phyloP scores from a whole-genome alignment of 2,797 vertebrate genomes.

The Hapalemur alaotrensis region DNA sequence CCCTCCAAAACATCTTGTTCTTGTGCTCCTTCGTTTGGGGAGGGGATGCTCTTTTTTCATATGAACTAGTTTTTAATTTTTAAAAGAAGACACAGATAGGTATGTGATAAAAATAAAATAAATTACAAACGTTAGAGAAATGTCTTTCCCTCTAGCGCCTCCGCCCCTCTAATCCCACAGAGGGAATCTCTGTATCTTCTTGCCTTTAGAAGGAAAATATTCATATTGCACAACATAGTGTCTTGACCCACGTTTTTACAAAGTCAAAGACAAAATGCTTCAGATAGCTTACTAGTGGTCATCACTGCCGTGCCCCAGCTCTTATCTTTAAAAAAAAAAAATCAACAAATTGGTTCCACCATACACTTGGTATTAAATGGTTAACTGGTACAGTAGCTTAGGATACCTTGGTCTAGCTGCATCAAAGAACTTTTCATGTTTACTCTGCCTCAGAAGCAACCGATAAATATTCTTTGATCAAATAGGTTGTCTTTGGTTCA shows the following conservation, averaged over 20 bases:
- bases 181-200: not conserved
- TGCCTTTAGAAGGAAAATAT: slow-evolving; percentile 40
- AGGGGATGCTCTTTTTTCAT: not conserved
- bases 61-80: not conserved
- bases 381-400: not conserved
- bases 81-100: not conserved
- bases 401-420: not conserved
- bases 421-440: not conserved
- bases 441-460: not conserved
- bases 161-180: not conserved
- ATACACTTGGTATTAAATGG: not conserved
- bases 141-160: not conserved
- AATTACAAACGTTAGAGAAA: not conserved
- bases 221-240: not conserved
- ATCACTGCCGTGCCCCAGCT: not conserved
- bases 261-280: not conserved
- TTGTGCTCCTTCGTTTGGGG: not conserved
- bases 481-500: not conserved
- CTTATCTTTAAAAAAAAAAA: not conserved
- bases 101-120: not conserved
- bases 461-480: not conserved
- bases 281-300: not conserved
- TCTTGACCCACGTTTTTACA: not conserved
- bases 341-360: too few species aligned
- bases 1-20: not conserved